Conservation (phyloP, 2,888 invertebrate genomes). For the Coronaproctus castanopsis region DNA sequence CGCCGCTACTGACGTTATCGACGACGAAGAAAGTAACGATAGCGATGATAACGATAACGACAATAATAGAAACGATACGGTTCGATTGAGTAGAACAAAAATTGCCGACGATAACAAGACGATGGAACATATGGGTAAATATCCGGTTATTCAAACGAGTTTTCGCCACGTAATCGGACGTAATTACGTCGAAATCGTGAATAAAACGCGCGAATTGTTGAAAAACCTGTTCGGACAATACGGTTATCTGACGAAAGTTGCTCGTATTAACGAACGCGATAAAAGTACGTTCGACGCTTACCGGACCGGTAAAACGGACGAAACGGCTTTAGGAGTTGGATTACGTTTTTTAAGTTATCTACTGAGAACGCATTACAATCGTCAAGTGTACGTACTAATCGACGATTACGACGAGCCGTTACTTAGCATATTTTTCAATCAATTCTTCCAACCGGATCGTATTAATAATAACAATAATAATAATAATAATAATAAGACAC, state of each 20-base stretch:
- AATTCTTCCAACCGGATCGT: too few relatives aligned
- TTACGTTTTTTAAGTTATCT: neutral
- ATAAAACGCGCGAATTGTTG: constrained; percentile 19
- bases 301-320: neutral
- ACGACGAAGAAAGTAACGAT: too few relatives aligned
- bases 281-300: neutral
- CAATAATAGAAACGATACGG: neutral
- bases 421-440: too few relatives aligned
- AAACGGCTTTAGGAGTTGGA: neutral
- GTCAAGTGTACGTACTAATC: neutral
- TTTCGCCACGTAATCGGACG: neutral
- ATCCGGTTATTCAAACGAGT: neutral
- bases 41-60: neutral
- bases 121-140: neutral
- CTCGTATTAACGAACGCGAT: neutral
- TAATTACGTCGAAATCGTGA: constrained; percentile 8
- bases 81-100: neutral
- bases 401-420: neutral
- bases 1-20: too few relatives aligned
- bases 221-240: neutral
- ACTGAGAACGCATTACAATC: neutral
- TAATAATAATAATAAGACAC: too few relatives aligned
- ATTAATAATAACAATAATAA: too few relatives aligned
- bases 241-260: neutral
- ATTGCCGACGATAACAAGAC: neutral